phyloP scores from a whole-genome alignment of 64 coral and sea anemone genomes.

The Montipora cactus region DNA sequence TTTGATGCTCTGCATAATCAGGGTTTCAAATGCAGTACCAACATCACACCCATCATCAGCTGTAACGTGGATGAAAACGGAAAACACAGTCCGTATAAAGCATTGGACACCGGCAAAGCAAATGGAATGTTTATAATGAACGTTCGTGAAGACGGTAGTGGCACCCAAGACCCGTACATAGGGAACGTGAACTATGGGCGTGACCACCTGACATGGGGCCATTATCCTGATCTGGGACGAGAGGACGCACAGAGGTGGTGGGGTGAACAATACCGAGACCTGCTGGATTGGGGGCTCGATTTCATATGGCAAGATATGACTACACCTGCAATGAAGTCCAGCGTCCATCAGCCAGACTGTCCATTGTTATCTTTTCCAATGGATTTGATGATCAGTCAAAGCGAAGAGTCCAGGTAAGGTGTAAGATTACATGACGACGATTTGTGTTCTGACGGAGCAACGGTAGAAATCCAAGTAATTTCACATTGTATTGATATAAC shows the following conservation, averaged over 20 bases:
- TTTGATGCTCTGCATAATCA: constrained; percentile 71
- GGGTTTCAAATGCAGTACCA: constrained; percentile 73
- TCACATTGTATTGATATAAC: neutral
- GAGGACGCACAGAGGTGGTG: constrained; percentile 74
- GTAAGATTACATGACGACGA: too few species aligned
- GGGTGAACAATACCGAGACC: constrained; percentile 78
- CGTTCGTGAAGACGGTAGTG: constrained; percentile 56
- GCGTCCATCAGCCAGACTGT: constrained; percentile 71
- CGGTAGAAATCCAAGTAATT: neutral
- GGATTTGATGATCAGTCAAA: constrained; percentile 77
- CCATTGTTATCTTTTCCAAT: constrained; percentile 72
- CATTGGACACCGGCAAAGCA: constrained; percentile 64
- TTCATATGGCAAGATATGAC: constrained; percentile 90
- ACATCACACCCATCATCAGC: constrained; percentile 79
- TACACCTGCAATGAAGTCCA: constrained; percentile 82
- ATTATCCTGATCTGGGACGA: constrained; percentile 78
- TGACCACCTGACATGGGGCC: constrained; percentile 78
- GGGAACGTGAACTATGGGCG: constrained; percentile 84
- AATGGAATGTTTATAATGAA: constrained; percentile 61
- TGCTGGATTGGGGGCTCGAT: constrained; percentile 78
- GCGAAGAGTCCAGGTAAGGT: constrained; percentile 65
- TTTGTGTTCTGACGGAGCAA: neutral
- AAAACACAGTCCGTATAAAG: constrained; percentile 64
- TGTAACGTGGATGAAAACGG: constrained; percentile 75
- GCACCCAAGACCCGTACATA: constrained; percentile 60